Base-by-base conservation (phyloP, 2,797 vertebrate genomes). In the Diglossa cyanea region DNA sequence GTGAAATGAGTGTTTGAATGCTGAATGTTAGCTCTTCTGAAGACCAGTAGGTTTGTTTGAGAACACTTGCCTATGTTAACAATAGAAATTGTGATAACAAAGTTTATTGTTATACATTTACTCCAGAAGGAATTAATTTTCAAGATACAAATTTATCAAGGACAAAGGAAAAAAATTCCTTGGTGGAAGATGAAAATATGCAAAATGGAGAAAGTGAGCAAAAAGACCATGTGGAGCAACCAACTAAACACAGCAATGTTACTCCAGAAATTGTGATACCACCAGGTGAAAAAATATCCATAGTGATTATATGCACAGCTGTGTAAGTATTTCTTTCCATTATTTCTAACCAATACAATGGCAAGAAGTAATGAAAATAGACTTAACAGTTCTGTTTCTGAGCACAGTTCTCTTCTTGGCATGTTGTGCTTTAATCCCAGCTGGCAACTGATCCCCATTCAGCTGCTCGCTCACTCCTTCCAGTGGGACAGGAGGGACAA, bases 231-330 rank as follows among this genome's bases (percentile, higher is more conserved):
- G 7, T 33, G 25, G 18, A 71, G 21, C 65, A 95, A 26, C n/a
- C 42, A 42, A 0, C 30, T 31, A 6, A 74, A 8, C 83, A 65
- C 3, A 3, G 47, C 3, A 28, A 2, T 44, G 18, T 68, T 31
- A 82, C 57, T 58, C 54, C 67, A 39, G 77, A 86, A 62, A 60
- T 94, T 60, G 75, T 94, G 48, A 95, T 98, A 88, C 91, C 92
- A 53, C 95, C 98, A 17, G 97, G 97, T 11, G 97, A 76, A 54
- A 97, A 75, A 82, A 79, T 54, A 35, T 97, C 45, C 16, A 5
- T 98, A 19, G 53, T 82, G 35, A 47, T 98, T 13, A 28, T 25
- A 5, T 98, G 98, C 83, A 95, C 97, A 40, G 97, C 98, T 76
- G 76, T 88, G 98, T 98, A 96, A 37, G 97, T 94, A 39, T 81